Percentiles rank a stretch among this genome's conserved stretches.
Conservation (phyloP, 2,113 vertebrate genomes). For the Rhipidura dahli region DNA sequence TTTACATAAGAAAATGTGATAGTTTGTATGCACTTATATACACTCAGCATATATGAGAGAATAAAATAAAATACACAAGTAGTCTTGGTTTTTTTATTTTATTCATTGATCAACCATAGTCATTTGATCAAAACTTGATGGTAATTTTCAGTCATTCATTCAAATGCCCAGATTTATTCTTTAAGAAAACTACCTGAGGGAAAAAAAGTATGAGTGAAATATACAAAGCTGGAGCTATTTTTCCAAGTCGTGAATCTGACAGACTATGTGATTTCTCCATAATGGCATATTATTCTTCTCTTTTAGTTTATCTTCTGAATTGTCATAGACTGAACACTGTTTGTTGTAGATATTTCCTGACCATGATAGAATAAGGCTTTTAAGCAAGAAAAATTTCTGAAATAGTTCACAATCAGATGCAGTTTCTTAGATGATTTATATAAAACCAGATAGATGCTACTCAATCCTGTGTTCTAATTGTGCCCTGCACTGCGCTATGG, state of each 20-base stretch:
- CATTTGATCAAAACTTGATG: neutral
- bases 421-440: neutral
- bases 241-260: neutral
- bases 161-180: neutral
- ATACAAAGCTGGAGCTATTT: neutral
- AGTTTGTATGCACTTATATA: neutral
- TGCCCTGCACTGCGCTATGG: rapidly evolving
- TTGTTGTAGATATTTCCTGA: neutral
- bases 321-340: neutral
- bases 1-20: neutral
- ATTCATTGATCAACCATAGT: neutral
- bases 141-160: neutral
- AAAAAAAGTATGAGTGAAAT: neutral
- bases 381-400: neutral
- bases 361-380: neutral
- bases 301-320: neutral
- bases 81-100: neutral
- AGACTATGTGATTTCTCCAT: neutral
- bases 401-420: neutral
- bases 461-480: neutral
- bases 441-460: neutral
- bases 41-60: neutral
- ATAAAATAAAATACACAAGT: neutral
- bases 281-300: neutral
- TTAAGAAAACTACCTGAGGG: neutral